Evolutionary conservation across 2,888 invertebrate species (phyloP), one percentile per base, ranked within the genome.

Genomic region (Falcaria lacertinaria): DNA sequence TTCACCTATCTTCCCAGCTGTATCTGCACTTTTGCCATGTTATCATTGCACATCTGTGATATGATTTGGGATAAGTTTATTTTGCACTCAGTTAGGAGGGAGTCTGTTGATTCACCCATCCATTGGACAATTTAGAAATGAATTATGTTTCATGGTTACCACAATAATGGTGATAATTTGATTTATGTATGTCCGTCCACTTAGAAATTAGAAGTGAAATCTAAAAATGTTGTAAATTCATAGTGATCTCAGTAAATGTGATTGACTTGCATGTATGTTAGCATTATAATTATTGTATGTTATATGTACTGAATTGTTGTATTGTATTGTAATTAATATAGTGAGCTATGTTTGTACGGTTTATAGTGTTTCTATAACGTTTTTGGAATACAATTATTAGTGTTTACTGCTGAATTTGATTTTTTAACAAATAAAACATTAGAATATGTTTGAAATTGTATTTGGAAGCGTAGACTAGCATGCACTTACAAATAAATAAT

Each of bases 321-420:
- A 22, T 14, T 36, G 36, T 71, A 54, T 57, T 68, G 68, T 81
- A 83, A 74, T 65, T 77, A 80, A 77, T 83, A 80, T 80, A 80
- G 72, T 71, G 68, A 69, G 59, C 66, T 69, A 57, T 76, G 69
- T 80, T 85, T 85, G 72, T 86, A 84, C 76, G 77, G 58, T 83
- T 74, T 85, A 85, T 84, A 84, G 84, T 85, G 84, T 77, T 81
- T 80, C 72, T 79, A 76, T 81, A 74, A 69, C 70, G 44, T 64
- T 69, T 71, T 82, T 75, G 69, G 68, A 78, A 77, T 80, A 80
- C 73, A 81, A 68, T 71, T 36, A 36, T 64, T 75, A 69, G 63
- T 61, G 60, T 71, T 64, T 61, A 57, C 55, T 57, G 51, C 54
- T 57, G 52, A 37, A 65, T 68, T 69, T 70, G 47, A 69, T 74